Conservation (phyloP, 2,888 invertebrate species). For the Leptopterna dolabrata region DNA sequence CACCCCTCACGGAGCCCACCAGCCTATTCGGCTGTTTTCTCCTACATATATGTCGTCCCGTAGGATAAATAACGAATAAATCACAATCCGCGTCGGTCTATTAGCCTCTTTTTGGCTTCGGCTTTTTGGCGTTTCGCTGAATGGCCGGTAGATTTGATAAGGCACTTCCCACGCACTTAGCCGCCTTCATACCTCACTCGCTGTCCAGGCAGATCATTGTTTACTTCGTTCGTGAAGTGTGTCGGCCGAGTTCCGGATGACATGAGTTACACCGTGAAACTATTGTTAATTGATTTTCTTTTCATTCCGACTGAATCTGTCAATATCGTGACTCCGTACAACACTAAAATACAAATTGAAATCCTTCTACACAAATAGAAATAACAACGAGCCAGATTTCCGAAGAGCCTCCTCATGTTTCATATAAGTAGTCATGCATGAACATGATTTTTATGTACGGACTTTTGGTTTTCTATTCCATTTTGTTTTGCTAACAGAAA, state of each 20-base stretch:
- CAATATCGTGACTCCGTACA: too few relatives aligned
- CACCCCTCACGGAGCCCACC: not conserved
- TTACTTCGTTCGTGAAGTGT: not conserved
- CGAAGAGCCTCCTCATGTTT: too few relatives aligned
- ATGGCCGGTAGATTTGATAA: not conserved
- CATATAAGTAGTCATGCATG: too few relatives aligned
- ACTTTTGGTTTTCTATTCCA: too few relatives aligned
- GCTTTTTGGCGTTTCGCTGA: not conserved
- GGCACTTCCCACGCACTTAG: not conserved
- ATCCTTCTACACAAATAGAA: too few relatives aligned
- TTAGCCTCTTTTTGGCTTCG: conserved; percentile 23
- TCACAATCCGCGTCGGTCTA: conserved; percentile 28
- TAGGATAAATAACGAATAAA: conserved; percentile 47
- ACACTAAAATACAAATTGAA: too few relatives aligned
- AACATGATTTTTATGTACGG: too few relatives aligned
- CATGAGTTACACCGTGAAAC: not conserved
- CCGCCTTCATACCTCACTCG: not conserved
- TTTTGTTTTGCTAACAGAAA: too few relatives aligned
- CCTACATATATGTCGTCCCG: conserved; percentile 13
- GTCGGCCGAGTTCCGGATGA: not conserved
- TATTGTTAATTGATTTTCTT: not conserved
- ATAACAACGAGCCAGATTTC: too few relatives aligned
- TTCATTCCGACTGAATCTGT: too few relatives aligned
- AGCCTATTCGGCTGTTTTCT: conserved; percentile 1
- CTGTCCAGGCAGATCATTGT: not conserved